Evolutionary conservation across 2,888 invertebrate species (phyloP).

Genomic region (Lasiommata megera): DNA sequence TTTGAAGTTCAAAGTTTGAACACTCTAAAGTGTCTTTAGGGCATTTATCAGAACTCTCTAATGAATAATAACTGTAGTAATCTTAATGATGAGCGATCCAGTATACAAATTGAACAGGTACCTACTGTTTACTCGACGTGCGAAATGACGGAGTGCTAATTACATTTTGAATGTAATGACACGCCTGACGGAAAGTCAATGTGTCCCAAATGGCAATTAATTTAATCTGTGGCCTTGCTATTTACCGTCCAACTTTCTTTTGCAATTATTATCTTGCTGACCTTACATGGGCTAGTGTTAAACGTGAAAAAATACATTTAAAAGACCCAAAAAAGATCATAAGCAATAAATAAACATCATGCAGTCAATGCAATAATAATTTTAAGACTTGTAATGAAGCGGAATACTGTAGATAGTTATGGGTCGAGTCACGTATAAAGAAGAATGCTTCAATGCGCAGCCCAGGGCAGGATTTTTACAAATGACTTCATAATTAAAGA

Average conservation of each 20-base stretch:
- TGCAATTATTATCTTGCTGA: slow-evolving; percentile 35
- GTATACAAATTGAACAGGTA: too few species aligned
- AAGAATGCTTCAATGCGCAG: too few species aligned
- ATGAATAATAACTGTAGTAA: not conserved
- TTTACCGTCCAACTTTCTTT: slow-evolving; percentile 31
- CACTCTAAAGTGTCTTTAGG: too few species aligned
- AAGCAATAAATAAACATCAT: slow-evolving; percentile 6
- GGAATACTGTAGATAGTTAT: too few species aligned
- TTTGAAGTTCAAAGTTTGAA: too few species aligned
- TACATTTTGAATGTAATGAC: slow-evolving; percentile 14
- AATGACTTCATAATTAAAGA: too few species aligned
- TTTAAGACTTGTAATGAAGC: too few species aligned
- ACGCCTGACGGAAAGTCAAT: slow-evolving; percentile 22
- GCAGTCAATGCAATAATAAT: not conserved
- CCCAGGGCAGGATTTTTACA: too few species aligned
- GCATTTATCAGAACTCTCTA: too few species aligned
- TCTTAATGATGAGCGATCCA: not conserved
- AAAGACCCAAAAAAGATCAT: slow-evolving; percentile 5
- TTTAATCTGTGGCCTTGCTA: slow-evolving; percentile 36
- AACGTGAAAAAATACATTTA: slow-evolving; percentile 29
- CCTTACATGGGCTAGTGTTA: slow-evolving; percentile 35
- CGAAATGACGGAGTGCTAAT: slow-evolving; percentile 1
- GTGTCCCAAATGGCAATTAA: slow-evolving; percentile 35
- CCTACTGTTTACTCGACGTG: too few species aligned
- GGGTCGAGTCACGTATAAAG: too few species aligned